Percentiles rank a stretch among this genome's conserved stretches.
These are phyloP conservation scores for Cichlasoma orientale DNA, from an alignment of 2,797 vertebrate genomes.

Conservation along the genomic window DNA sequence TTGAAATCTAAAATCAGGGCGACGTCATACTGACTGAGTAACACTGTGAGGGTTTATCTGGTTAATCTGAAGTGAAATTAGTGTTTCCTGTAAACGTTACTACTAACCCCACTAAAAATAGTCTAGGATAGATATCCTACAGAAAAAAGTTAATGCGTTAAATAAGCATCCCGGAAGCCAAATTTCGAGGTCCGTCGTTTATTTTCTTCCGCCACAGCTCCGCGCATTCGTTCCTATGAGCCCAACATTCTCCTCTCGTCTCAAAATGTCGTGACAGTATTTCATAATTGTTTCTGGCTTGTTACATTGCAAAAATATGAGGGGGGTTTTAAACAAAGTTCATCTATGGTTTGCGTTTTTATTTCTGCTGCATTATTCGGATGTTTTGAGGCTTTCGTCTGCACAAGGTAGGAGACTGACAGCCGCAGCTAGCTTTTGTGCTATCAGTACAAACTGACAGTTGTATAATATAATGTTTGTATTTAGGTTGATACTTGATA, in stretches of 20 bases:
- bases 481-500: neutral
- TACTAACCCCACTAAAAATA: neutral
- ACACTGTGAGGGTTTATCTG: too few relatives aligned
- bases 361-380: slow-evolving; percentile 17
- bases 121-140: fast-evolving
- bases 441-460: neutral
- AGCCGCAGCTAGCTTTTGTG: neutral
- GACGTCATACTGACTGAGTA: too few relatives aligned
- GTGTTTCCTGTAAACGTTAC: neutral
- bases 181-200: slow-evolving; percentile 6
- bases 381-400: slow-evolving; percentile 20
- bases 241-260: neutral
- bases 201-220: slow-evolving; percentile 16
- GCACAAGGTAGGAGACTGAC: slow-evolving; percentile 64
- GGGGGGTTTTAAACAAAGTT: neutral
- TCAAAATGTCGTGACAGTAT: slow-evolving; percentile 24
- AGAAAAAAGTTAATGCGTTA: neutral
- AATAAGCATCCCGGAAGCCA: neutral
- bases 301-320: slow-evolving; percentile 37
- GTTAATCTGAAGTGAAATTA: too few relatives aligned
- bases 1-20: too few relatives aligned
- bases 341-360: slow-evolving; percentile 28
- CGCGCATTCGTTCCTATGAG: neutral
- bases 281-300: neutral
- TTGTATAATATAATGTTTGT: neutral